phyloP scores from a whole-genome alignment of 2,113 vertebrate genomes.

The Dascyllus trimaculatus region DNA sequence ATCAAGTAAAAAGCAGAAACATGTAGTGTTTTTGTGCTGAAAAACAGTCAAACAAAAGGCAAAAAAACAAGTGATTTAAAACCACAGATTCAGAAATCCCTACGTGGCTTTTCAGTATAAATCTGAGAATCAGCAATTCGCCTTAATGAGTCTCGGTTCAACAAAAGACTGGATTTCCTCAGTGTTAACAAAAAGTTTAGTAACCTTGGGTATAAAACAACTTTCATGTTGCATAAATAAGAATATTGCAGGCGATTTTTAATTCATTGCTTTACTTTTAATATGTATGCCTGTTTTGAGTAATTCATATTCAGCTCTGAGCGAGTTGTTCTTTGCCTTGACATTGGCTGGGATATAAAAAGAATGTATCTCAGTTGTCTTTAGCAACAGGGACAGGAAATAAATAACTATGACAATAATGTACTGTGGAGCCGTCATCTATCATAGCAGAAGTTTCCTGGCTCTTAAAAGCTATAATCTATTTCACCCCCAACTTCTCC shows the following conservation, averaged over 20 bases:
- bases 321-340: slow-evolving; percentile 31
- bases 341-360: slow-evolving; percentile 30
- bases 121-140: slow-evolving; percentile 56
- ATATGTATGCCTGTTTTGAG: slow-evolving; percentile 29
- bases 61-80: slow-evolving; percentile 42
- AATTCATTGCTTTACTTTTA: slow-evolving; percentile 21
- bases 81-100: slow-evolving; percentile 33
- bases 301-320: slow-evolving; percentile 35
- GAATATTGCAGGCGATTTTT: slow-evolving; percentile 35
- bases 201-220: slow-evolving; percentile 54
- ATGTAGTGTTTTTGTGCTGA: slow-evolving; percentile 19
- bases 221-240: slow-evolving; percentile 50
- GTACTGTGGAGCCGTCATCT: slow-evolving; percentile 54
- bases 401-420: slow-evolving; percentile 73
- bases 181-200: slow-evolving; percentile 45
- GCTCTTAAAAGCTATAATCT: slow-evolving; percentile 69
- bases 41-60: slow-evolving; percentile 22
- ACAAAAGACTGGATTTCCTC: slow-evolving; percentile 39
- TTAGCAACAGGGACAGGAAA: slow-evolving; percentile 40
- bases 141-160: slow-evolving; percentile 61
- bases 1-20: slow-evolving; percentile 24
- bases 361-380: slow-evolving; percentile 36
- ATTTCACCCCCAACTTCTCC: slow-evolving; percentile 63
- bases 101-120: slow-evolving; percentile 41
- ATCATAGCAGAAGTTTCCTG: slow-evolving; percentile 61